Base-by-base conservation (phyloP, 2,888 invertebrate genomes). In the Erebia epiphron region DNA sequence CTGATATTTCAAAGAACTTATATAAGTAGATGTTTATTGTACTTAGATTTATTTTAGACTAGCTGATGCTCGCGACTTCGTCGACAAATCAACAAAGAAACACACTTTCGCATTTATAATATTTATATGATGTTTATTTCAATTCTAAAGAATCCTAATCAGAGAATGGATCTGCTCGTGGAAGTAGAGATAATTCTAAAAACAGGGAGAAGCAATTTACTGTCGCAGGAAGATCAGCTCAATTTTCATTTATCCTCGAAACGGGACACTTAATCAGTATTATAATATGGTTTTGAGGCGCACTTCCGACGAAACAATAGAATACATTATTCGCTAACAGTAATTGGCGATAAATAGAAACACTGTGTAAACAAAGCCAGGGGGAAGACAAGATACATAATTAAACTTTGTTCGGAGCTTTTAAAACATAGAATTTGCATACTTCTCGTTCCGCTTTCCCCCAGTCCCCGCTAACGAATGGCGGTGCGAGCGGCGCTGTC, bases 391-490 rank as follows among this genome's bases (percentile, higher is more conserved):
- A 10, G 16, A 21, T 61, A 70, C 65, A 68, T 68, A 67, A 73
- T 73, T 60, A 73, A 70, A 70, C 63, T 67, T 58, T 58, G 64
- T 69, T 54, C 60, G 64, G 46, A 70, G 67, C 67, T 72, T 71
- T 70, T 75, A 75, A 75, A 74, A 71, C 73, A 75, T 75, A 74
- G 71, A 72, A 74, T 75, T 75, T 74, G 68, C 75, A 75, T 74
- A 72, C 70, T 73, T 70, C 69, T 65, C 68, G 71, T 73, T 69
- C 57, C 70, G 57, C 58, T 57, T n/a, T 65, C 43, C 21, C 21
- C 57, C 54, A 5, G 35, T 67, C 41, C 49, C 56, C 56, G 73
- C 69, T 57, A 69, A 58, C 52, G 41, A 68, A 46, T 14, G 41
- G 67, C 26, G 21, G 35, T 18, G 52, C 16, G 10, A 54, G 54